phyloP scores from a whole-genome alignment of 2,888 invertebrate species.

The Drosophila meridionalis region DNA sequence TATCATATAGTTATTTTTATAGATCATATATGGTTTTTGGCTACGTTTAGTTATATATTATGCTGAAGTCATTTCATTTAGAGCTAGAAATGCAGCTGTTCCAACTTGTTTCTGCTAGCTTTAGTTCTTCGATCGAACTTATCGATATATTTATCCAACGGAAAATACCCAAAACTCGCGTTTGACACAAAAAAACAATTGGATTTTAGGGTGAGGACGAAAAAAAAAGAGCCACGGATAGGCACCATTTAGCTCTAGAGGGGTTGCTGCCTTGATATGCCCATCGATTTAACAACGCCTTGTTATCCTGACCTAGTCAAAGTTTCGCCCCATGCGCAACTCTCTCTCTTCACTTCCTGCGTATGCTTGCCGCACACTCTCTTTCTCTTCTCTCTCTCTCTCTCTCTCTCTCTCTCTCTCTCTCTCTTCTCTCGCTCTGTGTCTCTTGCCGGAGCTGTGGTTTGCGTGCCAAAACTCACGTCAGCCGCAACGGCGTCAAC shows the following conservation, averaged over 20 bases:
- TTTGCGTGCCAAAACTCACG: slow-evolving; percentile 58
- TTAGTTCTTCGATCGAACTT: background rate
- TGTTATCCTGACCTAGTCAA: slow-evolving; percentile 75
- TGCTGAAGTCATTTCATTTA: background rate
- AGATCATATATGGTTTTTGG: background rate
- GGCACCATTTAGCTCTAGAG: background rate
- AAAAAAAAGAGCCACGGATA: background rate
- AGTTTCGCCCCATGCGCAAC: slow-evolving; percentile 46
- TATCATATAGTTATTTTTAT: background rate
- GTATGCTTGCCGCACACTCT: slow-evolving; percentile 17
- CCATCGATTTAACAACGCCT: slow-evolving; percentile 70
- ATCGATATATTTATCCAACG: slow-evolving; percentile 31
- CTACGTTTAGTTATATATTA: too few relatives aligned
- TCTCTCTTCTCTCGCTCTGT: background rate
- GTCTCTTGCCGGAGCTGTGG: background rate
- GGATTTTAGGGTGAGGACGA: background rate
- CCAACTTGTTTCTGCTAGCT: background rate
- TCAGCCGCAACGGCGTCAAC: slow-evolving; percentile 45
- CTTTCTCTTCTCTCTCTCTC: slow-evolving; percentile 1
- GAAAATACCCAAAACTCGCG: slow-evolving; percentile 68
- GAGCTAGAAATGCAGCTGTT: background rate
- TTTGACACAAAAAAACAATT: slow-evolving; percentile 39
- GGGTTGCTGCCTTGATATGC: slow-evolving; percentile 38
- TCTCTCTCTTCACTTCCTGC: slow-evolving; percentile 5
- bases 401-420: background rate